Conservation (phyloP, 2,888 invertebrate genomes). For the Drosophila aldrichi region DNA sequence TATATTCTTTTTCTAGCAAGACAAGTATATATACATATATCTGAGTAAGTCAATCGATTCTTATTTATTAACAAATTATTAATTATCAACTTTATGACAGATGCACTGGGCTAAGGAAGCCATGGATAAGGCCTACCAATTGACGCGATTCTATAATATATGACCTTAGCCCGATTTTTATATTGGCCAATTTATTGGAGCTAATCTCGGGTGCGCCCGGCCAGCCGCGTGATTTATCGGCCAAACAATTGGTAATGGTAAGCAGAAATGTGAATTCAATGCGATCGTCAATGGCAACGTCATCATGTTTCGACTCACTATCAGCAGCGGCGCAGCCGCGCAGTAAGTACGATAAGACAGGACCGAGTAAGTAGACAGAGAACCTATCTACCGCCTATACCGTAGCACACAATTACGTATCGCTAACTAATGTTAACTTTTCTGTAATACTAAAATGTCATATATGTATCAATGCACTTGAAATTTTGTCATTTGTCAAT, state of each 20-base stretch:
- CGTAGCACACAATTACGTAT: neutral
- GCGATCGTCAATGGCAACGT: slow-evolving; percentile 24
- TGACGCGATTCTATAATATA: slow-evolving; percentile 14
- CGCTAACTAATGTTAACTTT: neutral
- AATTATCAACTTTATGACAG: slow-evolving; percentile 3
- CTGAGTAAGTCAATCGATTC: neutral
- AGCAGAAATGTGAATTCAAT: slow-evolving; percentile 16
- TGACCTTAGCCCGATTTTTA: slow-evolving; percentile 28
- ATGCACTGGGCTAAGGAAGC: neutral
- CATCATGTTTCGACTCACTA: slow-evolving; percentile 31
- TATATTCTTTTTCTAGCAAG: neutral
- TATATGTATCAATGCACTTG: slow-evolving; percentile 45
- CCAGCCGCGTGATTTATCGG: slow-evolving; percentile 58
- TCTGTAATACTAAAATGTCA: neutral
- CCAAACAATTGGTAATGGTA: slow-evolving; percentile 37
- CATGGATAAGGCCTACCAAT: neutral
- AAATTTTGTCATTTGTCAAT: slow-evolving; percentile 38
- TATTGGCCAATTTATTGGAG: slow-evolving; percentile 51
- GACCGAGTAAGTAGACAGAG: slow-evolving; percentile 27
- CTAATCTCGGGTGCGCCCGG: slow-evolving; percentile 50
- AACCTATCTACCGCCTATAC: neutral
- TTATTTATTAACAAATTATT: neutral
- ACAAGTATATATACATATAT: no score
- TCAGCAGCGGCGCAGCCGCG: slow-evolving; percentile 26
- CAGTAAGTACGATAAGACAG: slow-evolving; percentile 27